phyloP scores from a whole-genome alignment of 2,113 vertebrate species.

The Rhea americana region DNA sequence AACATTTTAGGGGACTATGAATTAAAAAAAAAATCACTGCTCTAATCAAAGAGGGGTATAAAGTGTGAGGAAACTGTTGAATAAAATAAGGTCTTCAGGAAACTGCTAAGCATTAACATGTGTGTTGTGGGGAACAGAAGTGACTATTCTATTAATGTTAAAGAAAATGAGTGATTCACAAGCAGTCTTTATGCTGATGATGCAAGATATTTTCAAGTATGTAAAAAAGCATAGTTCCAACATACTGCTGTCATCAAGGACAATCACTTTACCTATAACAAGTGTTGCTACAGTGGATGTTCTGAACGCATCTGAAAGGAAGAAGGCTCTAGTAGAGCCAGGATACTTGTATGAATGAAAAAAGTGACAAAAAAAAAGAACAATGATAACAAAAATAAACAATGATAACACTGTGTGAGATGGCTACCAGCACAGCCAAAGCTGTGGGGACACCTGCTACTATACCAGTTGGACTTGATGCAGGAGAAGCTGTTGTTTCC shows the following conservation, averaged over 20 bases:
- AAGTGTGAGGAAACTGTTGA: background rate
- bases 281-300: background rate
- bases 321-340: background rate
- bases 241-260: background rate
- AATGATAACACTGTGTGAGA: background rate
- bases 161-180: background rate
- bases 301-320: background rate
- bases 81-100: background rate
- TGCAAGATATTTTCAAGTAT: background rate
- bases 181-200: background rate
- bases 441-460: background rate
- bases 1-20: background rate
- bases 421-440: background rate
- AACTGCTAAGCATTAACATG: background rate
- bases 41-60: background rate
- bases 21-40: background rate
- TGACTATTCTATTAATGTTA: background rate
- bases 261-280: background rate
- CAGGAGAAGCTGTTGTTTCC: background rate
- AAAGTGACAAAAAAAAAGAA: background rate
- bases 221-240: background rate
- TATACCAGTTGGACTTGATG: background rate
- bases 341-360: background rate
- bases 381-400: background rate
- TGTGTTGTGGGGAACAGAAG: background rate